phyloP scores from a whole-genome alignment of 2,888 invertebrate genomes.

The Erebia ligea region DNA sequence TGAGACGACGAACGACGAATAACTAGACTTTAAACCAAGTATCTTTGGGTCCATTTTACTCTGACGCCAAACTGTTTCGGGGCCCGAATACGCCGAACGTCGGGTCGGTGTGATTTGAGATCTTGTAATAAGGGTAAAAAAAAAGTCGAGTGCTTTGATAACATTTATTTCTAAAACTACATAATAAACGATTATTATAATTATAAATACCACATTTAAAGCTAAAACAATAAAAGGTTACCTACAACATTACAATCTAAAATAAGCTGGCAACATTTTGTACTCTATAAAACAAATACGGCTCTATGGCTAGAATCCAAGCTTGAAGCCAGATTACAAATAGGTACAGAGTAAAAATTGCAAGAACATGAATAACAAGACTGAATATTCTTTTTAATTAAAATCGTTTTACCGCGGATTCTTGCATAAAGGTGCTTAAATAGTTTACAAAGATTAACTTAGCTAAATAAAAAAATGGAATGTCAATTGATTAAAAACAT shows the following conservation, averaged over 20 bases:
- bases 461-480: neutral
- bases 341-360: neutral
- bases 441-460: neutral
- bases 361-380: neutral
- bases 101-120: no score
- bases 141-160: neutral
- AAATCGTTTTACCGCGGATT: no score
- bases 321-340: neutral
- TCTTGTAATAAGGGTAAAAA: neutral
- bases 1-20: no score
- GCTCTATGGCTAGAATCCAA: neutral
- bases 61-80: no score
- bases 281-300: conserved; percentile 2
- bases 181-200: conserved; percentile 4
- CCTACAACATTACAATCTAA: neutral
- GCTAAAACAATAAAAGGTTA: neutral
- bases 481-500: neutral
- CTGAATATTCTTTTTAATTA: neutral
- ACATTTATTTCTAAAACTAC: conserved; percentile 17
- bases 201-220: neutral
- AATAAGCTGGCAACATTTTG: conserved; percentile 18
- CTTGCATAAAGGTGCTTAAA: no score
- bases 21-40: no score
- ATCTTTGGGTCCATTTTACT: no score
- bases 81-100: no score